Evolutionary conservation across 2,113 vertebrate species (phyloP), one percentile per base, ranked within the genome.

Genomic region (Hypomesus transpacificus): DNA sequence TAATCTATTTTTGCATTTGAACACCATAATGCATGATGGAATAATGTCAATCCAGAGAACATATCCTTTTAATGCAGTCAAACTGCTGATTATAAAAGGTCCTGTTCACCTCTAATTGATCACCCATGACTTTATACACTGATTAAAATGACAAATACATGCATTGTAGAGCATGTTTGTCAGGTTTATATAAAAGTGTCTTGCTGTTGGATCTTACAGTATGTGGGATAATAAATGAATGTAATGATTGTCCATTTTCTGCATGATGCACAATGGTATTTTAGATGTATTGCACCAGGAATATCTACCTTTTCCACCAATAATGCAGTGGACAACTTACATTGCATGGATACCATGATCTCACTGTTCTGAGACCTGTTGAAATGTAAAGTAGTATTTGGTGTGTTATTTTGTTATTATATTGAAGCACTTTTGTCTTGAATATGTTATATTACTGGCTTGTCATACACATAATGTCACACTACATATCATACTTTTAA

Each of bases 281-380:
- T 85, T 84, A 60, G 62, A 74, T 21, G 73, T 62, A 26, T 82
- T 22, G 80, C 80, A 81, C 76, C 53, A 69, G 69, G 83, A 61
- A 73, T 77, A 84, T 81, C 58, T 66, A 73, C 73, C 53, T 51
- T 80, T 50, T 83, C 75, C 26, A 75, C 69, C 65, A 60, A 24
- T 53, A 68, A 71, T 81, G 24, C 60, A 8, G 78, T 73, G 68
- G 75, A 81, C 70, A 75, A 71, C 68, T 78, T 73, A 58, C 81
- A 78, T 80, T 72, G 83, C 86, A 89, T 86, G 85, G 83, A 64
- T 79, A 80, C 69, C 74, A 1, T 76, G 75, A 85, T 83, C 82
- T 34, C 31, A 34, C 31, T 75, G 72, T 74, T 77, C 69, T 73
- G 70, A 82, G 60, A 70, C 65, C 73, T 79, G 73, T 80, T 77